Evolutionary conservation across 2,113 vertebrate species (phyloP).

Genomic region (Stegostoma tigrinum): DNA sequence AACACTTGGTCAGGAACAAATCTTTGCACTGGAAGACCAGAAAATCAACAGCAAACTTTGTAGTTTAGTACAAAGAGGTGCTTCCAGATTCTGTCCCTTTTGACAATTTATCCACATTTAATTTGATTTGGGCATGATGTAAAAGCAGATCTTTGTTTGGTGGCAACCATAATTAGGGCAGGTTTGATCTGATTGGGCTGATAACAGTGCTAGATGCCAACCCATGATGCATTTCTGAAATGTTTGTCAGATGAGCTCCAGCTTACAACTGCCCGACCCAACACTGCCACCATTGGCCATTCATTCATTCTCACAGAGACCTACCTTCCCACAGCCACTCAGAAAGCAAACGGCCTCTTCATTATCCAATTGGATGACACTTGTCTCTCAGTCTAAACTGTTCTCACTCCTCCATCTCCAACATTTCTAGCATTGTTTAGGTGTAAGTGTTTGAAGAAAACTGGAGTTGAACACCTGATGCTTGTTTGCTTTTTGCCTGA

Average conservation of each 20-base stretch:
- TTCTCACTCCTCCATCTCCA: not conserved
- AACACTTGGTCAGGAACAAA: no score
- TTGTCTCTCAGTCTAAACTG: not conserved
- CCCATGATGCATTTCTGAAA: not conserved
- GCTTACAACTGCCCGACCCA: not conserved
- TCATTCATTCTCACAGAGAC: not conserved
- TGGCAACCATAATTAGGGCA: not conserved
- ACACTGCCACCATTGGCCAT: not conserved
- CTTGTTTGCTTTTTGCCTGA: not conserved
- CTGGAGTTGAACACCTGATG: not conserved
- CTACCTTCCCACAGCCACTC: not conserved
- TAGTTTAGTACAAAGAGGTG: not conserved
- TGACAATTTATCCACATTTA: not conserved
- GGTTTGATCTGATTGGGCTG: not conserved
- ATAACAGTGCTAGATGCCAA: not conserved
- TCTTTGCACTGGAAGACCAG: no score
- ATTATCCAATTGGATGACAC: not conserved
- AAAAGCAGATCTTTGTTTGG: not conserved
- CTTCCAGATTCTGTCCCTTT: not conserved
- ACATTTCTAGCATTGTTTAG: not conserved
- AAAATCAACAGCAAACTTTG: not conserved
- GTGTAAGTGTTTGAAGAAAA: not conserved
- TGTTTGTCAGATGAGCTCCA: not conserved
- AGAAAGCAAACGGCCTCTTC: not conserved
- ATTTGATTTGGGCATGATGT: not conserved